phyloP scores from a whole-genome alignment of 2,888 invertebrate genomes.

The Tipula lateralis region DNA sequence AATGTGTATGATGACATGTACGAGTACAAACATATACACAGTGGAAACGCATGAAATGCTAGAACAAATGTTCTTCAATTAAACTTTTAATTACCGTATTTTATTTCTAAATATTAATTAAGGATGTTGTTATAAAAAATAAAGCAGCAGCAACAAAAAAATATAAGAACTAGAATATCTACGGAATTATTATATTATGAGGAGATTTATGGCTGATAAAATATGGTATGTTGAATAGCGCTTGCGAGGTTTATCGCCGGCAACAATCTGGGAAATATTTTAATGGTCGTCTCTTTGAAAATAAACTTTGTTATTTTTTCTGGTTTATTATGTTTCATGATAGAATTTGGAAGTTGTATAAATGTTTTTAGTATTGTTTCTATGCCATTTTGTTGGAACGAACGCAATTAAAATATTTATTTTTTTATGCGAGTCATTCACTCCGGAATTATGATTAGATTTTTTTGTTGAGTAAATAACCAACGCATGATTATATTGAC shows the following conservation, averaged over 20 bases:
- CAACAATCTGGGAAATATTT: not conserved
- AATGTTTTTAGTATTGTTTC: not conserved
- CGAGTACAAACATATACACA: too few relatives aligned
- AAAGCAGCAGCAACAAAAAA: not conserved
- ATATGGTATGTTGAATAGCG: not conserved
- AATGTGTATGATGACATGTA: not conserved
- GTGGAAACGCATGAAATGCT: not conserved
- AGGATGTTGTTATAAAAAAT: not conserved
- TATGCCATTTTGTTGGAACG: not conserved
- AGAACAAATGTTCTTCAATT: not conserved
- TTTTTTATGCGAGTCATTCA: not conserved
- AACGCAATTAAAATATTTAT: not conserved
- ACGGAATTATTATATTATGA: not conserved
- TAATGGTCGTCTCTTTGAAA: not conserved
- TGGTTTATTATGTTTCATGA: not conserved
- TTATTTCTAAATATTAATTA: slow-evolving; percentile 19
- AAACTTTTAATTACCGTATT: slow-evolving; percentile 1
- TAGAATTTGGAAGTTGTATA: not conserved
- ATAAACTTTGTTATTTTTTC: not conserved
- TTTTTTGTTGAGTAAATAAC: too few relatives aligned
- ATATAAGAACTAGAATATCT: not conserved
- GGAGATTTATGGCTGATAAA: not conserved
- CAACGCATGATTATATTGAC: too few relatives aligned
- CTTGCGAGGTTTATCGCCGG: not conserved
- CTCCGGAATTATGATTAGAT: not conserved